These are phyloP conservation scores for Geophilus truncorum DNA, from an alignment of 2,888 invertebrate genomes.

Conservation along the genomic window DNA sequence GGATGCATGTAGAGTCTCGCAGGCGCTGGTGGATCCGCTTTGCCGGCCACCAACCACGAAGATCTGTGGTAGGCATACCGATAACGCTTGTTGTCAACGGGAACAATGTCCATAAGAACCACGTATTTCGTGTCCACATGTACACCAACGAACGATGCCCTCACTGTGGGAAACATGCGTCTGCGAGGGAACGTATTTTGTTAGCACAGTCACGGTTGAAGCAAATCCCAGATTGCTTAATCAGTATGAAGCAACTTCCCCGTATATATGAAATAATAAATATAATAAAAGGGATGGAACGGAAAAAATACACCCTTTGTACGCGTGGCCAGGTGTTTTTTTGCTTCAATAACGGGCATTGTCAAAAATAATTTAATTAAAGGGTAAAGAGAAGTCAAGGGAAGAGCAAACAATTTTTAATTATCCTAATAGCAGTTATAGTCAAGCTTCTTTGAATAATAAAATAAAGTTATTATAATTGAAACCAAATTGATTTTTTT, in stretches of 20 bases:
- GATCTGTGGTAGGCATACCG: constrained; percentile 95
- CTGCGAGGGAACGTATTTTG: constrained; percentile 54
- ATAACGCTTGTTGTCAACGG: constrained; percentile 93
- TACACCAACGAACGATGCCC: constrained; percentile 74
- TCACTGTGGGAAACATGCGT: constrained; percentile 96
- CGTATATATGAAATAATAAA: background rate
- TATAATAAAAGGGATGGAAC: background rate
- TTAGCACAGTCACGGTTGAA: constrained; percentile 19
- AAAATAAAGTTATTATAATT: background rate
- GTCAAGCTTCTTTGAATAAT: background rate
- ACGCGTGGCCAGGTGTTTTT: constrained; percentile 2
- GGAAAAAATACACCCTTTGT: background rate
- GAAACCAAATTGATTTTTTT: too few species aligned
- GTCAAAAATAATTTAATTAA: background rate
- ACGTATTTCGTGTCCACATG: constrained; percentile 64
- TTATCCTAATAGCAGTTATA: background rate
- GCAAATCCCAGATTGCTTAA: constrained; percentile 6
- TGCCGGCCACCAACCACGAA: constrained; percentile 96
- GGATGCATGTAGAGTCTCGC: constrained; percentile 92
- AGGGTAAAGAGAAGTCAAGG: background rate
- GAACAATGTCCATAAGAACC: constrained; percentile 92
- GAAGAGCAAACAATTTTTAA: background rate
- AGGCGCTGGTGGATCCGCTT: constrained; percentile 94
- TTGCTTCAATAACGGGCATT: background rate
- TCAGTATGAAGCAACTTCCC: background rate